Evolutionary conservation across 2,113 vertebrate genomes (phyloP), one percentile per base, ranked within the genome.

Genomic region (Xyrauchen texanus): DNA sequence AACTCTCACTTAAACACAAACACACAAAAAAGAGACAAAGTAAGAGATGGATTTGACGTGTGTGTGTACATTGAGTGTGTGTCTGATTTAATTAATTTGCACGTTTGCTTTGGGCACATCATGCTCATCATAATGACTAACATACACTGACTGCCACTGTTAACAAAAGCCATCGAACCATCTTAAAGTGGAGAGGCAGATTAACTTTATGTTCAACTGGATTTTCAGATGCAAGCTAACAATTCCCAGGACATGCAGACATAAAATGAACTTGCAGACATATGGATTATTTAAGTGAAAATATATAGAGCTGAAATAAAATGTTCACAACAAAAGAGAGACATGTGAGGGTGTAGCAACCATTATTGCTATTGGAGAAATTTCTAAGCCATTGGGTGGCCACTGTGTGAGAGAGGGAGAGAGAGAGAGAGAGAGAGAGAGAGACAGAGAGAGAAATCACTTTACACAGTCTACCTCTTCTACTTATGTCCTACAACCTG

Each of bases 121-220:
- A 66, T 70, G 68, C 68, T 68, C 46, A 42, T 52, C 64, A 42
- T 52, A 76, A 76, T 70, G 77, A 70, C 51, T 79, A 69, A 79
- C 70, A 60, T 64, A 58, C 68, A 60, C 45, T 70, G 81, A 77
- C 81, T 68, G 76, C 69, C 45, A 58, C 51, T 65, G 65, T 66
- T 79, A 58, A 79, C 65, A 79, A 79, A 76, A 73, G 77, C 68
- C 81, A 79, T 76, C 69, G 62, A 34, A 70, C 64, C 45, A 58
- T 16, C 68, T 63, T 57, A 68, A 82, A 74, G 21, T 64, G 12
- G 49, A 74, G 67, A 58, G 60, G 68, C 61, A 67, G 34, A 46
- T 57, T 68, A 44, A 52, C 64, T 13, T 16, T 42, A 34, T 13
- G 11, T 63, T 68, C 21, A 65, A 8, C 0, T 21, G 55, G 7